Evolutionary conservation across 1,140 invertebrate species (phyloP).

Genomic region (Diorhabda elongata): DNA sequence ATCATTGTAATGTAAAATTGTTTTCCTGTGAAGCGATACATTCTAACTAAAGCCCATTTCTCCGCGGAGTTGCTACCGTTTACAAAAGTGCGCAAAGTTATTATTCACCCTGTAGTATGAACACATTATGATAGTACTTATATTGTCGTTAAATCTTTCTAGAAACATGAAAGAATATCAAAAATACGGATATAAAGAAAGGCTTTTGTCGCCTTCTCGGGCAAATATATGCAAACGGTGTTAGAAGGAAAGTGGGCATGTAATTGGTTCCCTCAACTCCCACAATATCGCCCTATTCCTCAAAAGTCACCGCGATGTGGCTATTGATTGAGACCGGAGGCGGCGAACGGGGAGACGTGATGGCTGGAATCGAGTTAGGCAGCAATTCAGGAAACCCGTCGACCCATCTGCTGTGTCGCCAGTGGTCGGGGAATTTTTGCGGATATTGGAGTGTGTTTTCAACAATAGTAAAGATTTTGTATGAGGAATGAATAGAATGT

Average conservation of each 20-base stretch:
- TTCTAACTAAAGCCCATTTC: too few species aligned
- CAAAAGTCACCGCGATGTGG: constrained; percentile 34
- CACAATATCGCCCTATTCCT: background rate
- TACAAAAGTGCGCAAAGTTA: too few species aligned
- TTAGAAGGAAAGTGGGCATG: constrained; percentile 49
- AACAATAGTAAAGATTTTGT: background rate
- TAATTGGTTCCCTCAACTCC: constrained; percentile 44
- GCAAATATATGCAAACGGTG: constrained; percentile 49
- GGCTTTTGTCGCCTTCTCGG: constrained; percentile 31
- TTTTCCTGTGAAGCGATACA: too few species aligned
- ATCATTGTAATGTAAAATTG: too few species aligned
- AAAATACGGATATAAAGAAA: constrained; percentile 19
- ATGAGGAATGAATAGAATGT: too few species aligned
- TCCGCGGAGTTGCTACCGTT: too few species aligned
- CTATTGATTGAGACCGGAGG: constrained; percentile 44
- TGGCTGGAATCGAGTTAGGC: constrained; percentile 41
- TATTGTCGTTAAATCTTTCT: too few species aligned
- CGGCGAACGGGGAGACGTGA: constrained; percentile 5
- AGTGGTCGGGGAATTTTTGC: background rate
- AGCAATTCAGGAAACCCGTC: constrained; percentile 34
- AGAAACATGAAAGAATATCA: constrained; percentile 1
- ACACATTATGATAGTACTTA: too few species aligned
- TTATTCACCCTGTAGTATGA: too few species aligned
- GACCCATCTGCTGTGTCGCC: constrained; percentile 20
- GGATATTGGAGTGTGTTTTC: background rate